These are phyloP conservation scores for Keiferia lycopersicella DNA, from an alignment of 2,888 invertebrate genomes.

Conservation along the genomic window DNA sequence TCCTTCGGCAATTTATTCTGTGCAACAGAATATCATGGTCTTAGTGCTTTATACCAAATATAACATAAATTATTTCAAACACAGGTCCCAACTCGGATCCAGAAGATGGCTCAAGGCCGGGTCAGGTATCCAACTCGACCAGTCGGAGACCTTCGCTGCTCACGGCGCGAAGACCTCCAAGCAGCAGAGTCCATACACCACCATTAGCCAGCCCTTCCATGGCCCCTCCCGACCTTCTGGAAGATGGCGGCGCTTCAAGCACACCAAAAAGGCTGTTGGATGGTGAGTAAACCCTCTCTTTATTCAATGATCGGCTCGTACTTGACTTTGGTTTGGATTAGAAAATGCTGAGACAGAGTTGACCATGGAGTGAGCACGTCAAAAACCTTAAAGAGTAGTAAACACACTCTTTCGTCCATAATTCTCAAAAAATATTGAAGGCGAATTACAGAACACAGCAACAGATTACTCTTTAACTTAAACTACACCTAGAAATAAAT, in stretches of 20 bases:
- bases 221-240: slow-evolving; percentile 84
- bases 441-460: no score
- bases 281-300: slow-evolving; percentile 54
- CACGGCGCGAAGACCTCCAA: slow-evolving; percentile 73
- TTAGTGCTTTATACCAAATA: neutral
- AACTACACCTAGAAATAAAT: neutral
- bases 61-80: neutral
- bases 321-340: no score
- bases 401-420: no score
- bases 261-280: slow-evolving; percentile 87
- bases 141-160: slow-evolving; percentile 70
- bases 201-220: slow-evolving; percentile 85
- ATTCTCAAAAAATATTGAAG: no score
- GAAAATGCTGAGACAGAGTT: no score
- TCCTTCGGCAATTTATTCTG: neutral
- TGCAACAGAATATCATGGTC: neutral
- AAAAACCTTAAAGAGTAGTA: no score
- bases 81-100: slow-evolving; percentile 87
- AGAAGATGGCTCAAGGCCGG: slow-evolving; percentile 87
- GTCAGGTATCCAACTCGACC: slow-evolving; percentile 84
- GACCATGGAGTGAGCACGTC: no score
- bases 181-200: slow-evolving; percentile 86
- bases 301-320: no score
- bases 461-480: no score
- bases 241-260: slow-evolving; percentile 91